These are phyloP conservation scores for Drosophila carrolli DNA, from an alignment of 1,140 invertebrate species.

Conservation along the genomic window DNA sequence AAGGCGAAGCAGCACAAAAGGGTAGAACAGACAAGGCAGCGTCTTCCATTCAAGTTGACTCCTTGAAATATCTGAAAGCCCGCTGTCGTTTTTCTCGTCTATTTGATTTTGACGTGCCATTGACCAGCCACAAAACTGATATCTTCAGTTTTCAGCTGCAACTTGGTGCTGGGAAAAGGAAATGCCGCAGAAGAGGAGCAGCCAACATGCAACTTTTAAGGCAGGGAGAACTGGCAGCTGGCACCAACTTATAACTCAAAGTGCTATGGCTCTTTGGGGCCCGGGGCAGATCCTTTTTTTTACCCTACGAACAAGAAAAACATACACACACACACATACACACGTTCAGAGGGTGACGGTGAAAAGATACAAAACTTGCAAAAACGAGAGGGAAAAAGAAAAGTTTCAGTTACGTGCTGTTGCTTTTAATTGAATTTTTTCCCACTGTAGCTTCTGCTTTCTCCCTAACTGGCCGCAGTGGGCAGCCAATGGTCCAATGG, in stretches of 20 bases:
- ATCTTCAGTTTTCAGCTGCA: slow-evolving; percentile 54
- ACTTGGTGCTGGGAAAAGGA: slow-evolving; percentile 4
- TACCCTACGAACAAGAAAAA: slow-evolving; percentile 36
- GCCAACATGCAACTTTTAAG: slow-evolving; percentile 62
- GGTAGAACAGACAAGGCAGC: slow-evolving; percentile 1
- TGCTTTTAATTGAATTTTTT: slow-evolving; percentile 84
- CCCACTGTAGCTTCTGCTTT: slow-evolving; percentile 42
- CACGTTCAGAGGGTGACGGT: slow-evolving; percentile 20
- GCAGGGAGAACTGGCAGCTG: slow-evolving; percentile 69
- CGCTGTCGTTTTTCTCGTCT: background rate
- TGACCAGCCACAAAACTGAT: slow-evolving; percentile 36
- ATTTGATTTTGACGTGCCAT: slow-evolving; percentile 21
- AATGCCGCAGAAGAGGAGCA: slow-evolving; percentile 1
- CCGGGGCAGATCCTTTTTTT: slow-evolving; percentile 41
- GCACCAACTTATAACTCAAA: slow-evolving; percentile 73
- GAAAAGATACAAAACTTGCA: slow-evolving; percentile 79
- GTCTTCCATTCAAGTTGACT: background rate
- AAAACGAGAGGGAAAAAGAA: slow-evolving; percentile 55
- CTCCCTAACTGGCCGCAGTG: slow-evolving; percentile 54
- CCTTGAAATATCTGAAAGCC: background rate
- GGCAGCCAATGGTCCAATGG: slow-evolving; percentile 58
- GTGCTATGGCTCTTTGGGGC: slow-evolving; percentile 50
- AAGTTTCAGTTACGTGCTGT: slow-evolving; percentile 84
- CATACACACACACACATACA: slow-evolving; percentile 24
- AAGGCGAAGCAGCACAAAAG: slow-evolving; percentile 7